A percentile compares a stretch with the other conserved stretches of the same genome.
These are phyloP conservation scores for Eumeta japonica DNA, from an alignment of 1,140 invertebrate genomes.

Conservation along the genomic window DNA sequence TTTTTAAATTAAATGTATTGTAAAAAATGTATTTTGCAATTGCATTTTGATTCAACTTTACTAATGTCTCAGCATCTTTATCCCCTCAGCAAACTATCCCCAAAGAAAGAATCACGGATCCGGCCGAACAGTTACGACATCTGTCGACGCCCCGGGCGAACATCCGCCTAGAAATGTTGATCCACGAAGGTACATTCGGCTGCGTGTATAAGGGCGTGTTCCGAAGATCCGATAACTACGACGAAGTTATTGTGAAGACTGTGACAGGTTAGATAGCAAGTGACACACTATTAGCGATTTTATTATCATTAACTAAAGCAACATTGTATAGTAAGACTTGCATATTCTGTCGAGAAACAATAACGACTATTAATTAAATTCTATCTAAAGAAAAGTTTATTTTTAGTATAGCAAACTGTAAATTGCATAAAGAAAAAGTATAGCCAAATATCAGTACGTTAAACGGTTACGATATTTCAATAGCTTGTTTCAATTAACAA, in stretches of 20 bases:
- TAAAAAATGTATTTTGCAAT: not conserved
- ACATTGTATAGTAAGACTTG: too few species aligned
- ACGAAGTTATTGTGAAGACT: slow-evolving; percentile 82
- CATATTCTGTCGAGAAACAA: too few species aligned
- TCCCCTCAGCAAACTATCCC: slow-evolving; percentile 33
- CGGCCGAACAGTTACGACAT: slow-evolving; percentile 67
- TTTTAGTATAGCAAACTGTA: too few species aligned
- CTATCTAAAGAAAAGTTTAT: not conserved
- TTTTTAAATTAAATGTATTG: not conserved
- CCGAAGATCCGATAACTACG: slow-evolving; percentile 66
- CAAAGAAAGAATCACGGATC: slow-evolving; percentile 54
- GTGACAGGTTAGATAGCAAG: slow-evolving; percentile 67
- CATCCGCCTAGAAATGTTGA: slow-evolving; percentile 63
- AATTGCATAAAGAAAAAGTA: too few species aligned
- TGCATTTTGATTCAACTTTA: not conserved
- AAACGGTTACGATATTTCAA: too few species aligned
- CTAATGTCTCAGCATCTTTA: slow-evolving; percentile 1
- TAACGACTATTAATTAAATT: not conserved
- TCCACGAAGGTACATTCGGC: slow-evolving; percentile 82
- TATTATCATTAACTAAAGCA: too few species aligned
- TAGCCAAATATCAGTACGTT: too few species aligned
- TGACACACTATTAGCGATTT: not conserved
- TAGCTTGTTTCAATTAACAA: too few species aligned
- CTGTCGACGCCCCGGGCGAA: slow-evolving; percentile 66
- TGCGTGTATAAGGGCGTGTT: slow-evolving; percentile 74